A percentile compares a stretch with the other conserved stretches of the same genome.
Conservation (phyloP, 2,113 vertebrate genomes). For the Passer montanus region DNA sequence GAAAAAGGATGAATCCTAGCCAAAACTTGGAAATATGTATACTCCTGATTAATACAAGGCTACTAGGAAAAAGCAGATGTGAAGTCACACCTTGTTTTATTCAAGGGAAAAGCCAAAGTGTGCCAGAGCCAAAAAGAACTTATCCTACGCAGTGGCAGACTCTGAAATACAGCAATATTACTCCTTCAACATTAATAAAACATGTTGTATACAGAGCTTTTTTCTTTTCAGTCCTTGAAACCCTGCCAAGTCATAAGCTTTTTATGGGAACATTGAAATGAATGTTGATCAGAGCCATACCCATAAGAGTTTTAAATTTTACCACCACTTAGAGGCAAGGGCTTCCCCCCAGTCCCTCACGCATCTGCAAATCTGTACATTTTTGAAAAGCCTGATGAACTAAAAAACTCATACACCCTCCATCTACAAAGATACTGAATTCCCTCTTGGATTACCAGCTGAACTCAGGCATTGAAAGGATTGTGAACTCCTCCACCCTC, state of each 20-base stretch:
- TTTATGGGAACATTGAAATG: conserved; percentile 41
- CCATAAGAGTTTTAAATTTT: conserved; percentile 17
- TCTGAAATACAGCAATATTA: conserved; percentile 23
- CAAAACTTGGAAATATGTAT: neutral
- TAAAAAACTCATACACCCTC: neutral
- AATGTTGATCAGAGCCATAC: conserved; percentile 47
- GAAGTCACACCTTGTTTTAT: conserved; percentile 17
- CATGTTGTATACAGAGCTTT: conserved; percentile 26
- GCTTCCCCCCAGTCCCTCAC: neutral
- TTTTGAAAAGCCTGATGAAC: neutral
- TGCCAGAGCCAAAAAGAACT: conserved; percentile 2
- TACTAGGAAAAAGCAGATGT: conserved; percentile 31
- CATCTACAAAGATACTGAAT: neutral
- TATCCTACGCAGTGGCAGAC: neutral
- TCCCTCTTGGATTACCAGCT: neutral
- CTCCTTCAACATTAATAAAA: conserved; percentile 57
- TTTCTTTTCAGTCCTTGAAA: conserved; percentile 21
- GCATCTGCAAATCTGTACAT: neutral
- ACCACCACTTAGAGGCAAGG: conserved; percentile 15
- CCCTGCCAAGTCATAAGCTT: conserved; percentile 50
- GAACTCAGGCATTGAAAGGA: neutral
- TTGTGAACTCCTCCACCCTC: neutral
- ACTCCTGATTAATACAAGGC: neutral
- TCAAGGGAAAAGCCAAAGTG: neutral
- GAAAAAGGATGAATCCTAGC: neutral